A percentile compares a stretch with the other conserved stretches of the same genome.
phyloP scores from a whole-genome alignment of 2,113 vertebrate genomes.

The Orcinus orca region DNA sequence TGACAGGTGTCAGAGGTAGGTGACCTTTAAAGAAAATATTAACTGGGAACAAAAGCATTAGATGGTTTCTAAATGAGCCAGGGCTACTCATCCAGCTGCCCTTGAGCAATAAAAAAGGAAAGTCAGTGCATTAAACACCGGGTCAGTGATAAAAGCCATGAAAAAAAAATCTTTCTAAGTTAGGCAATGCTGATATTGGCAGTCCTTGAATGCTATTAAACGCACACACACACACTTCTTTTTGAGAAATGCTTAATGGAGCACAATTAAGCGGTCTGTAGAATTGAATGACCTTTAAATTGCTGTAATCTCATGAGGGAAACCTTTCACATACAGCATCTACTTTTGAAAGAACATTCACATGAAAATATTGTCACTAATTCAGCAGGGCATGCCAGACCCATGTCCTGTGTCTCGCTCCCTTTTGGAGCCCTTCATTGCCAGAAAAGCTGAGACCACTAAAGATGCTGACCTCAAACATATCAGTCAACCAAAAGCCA shows the following conservation, averaged over 20 bases:
- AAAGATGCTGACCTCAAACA: conserved; percentile 45
- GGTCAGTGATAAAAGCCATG: conserved; percentile 66
- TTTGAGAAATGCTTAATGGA: conserved; percentile 73
- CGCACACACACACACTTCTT: conserved; percentile 25
- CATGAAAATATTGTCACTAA: conserved; percentile 63
- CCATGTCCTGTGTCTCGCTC: conserved; percentile 14
- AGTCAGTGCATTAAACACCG: conserved; percentile 50
- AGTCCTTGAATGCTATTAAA: conserved; percentile 60
- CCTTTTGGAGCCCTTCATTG: not conserved
- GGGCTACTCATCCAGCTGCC: conserved; percentile 54
- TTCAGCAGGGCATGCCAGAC: conserved; percentile 38
- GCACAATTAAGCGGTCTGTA: conserved; percentile 64
- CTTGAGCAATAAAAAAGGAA: conserved; percentile 69
- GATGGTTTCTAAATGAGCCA: conserved; percentile 67
- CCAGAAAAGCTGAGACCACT: conserved; percentile 28
- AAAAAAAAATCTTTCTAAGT: conserved; percentile 54
- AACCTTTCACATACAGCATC: conserved; percentile 61
- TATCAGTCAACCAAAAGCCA: conserved; percentile 23
- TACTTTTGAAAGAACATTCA: conserved; percentile 59
- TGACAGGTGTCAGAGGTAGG: conserved; percentile 65
- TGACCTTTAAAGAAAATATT: conserved; percentile 71
- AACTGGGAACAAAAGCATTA: conserved; percentile 65
- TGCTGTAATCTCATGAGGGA: conserved; percentile 64
- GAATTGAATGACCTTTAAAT: conserved; percentile 75
- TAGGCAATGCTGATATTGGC: conserved; percentile 70